These are phyloP conservation scores for Manacus vitellinus DNA, from an alignment of 2,113 vertebrate species.

Conservation along the genomic window DNA sequence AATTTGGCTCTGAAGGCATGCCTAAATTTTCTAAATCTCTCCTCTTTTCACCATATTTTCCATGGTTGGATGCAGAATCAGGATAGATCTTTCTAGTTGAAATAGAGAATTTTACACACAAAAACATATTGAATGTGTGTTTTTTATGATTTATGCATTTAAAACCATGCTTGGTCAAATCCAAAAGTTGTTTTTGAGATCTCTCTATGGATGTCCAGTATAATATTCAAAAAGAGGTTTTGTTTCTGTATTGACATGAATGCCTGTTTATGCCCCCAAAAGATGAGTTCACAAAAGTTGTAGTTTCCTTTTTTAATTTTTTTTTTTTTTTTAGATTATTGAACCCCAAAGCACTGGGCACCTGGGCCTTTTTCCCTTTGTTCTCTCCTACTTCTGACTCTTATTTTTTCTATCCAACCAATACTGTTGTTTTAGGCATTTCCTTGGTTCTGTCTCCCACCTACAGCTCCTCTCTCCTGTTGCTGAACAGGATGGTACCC, in stretches of 20 bases:
- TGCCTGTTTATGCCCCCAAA: neutral
- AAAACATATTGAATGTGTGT: neutral
- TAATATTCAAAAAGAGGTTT: neutral
- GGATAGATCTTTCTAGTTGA: neutral
- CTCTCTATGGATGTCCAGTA: neutral
- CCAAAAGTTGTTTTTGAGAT: neutral
- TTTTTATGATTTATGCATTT: neutral
- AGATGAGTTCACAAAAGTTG: neutral
- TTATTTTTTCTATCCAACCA: neutral
- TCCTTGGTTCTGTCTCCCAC: neutral
- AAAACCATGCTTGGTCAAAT: neutral
- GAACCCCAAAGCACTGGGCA: neutral
- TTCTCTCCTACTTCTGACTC: neutral
- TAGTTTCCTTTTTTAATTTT: neutral
- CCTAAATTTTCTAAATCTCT: neutral
- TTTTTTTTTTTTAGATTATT: neutral
- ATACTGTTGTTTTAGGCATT: neutral
- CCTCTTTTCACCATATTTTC: neutral
- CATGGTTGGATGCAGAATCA: neutral
- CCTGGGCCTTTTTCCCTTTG: neutral
- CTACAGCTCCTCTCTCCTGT: neutral
- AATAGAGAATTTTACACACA: neutral
- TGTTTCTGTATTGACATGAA: neutral
- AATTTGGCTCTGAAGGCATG: neutral
- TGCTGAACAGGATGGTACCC: neutral